These are phyloP conservation scores for Meloidogyne hapla DNA, from an alignment of 1,140 invertebrate genomes.

Conservation along the genomic window DNA sequence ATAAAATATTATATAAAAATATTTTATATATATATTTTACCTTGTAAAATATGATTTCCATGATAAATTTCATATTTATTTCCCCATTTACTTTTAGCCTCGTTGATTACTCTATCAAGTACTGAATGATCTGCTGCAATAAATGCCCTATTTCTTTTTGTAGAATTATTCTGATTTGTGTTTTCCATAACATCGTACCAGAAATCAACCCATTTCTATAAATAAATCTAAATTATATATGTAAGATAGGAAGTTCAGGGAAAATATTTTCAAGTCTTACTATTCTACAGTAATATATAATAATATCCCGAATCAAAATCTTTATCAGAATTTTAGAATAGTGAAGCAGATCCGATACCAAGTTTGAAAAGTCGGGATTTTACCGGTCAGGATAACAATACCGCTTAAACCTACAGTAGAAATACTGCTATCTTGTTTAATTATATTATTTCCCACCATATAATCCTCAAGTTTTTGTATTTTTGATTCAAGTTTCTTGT, in stretches of 20 bases:
- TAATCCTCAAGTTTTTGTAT: slow-evolving; percentile 94
- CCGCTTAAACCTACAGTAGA: too few relatives aligned
- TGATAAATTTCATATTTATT: slow-evolving; percentile 4
- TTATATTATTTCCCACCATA: slow-evolving; percentile 74
- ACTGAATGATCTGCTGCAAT: slow-evolving; percentile 69
- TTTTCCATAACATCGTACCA: not conserved
- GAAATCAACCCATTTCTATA: not conserved
- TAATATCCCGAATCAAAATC: too few relatives aligned
- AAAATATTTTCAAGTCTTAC: too few relatives aligned
- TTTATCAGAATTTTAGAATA: too few relatives aligned
- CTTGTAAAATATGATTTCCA: not conserved
- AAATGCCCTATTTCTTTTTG: slow-evolving; percentile 65
- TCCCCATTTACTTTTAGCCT: slow-evolving; percentile 67
- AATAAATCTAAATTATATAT: too few relatives aligned
- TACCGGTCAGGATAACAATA: too few relatives aligned
- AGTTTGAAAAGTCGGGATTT: too few relatives aligned
- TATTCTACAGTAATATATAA: too few relatives aligned
- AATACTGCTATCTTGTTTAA: not conserved
- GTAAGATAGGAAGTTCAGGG: too few relatives aligned
- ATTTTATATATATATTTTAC: not conserved
- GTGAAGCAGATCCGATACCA: too few relatives aligned
- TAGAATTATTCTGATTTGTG: not conserved
- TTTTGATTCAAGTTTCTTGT: slow-evolving; percentile 96
- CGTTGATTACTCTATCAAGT: slow-evolving; percentile 65
- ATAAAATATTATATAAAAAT: too few relatives aligned